Conservation (phyloP, 2,113 vertebrate genomes). For the Onychorhynchus coronatus region DNA sequence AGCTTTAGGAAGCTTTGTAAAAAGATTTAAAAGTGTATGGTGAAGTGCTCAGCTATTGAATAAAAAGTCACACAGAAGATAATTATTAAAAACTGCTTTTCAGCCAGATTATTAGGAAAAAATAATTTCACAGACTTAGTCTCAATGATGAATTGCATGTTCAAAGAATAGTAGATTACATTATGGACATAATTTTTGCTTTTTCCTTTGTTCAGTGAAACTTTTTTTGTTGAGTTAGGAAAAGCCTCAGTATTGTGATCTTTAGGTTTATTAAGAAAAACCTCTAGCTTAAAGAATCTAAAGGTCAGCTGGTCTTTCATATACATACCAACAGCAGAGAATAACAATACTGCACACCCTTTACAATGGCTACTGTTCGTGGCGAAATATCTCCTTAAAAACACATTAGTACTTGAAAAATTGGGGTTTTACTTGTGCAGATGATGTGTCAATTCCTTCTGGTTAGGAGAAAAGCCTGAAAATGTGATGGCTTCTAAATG, state of each 20-base stretch:
- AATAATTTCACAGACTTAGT: background rate
- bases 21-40: background rate
- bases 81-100: conserved; percentile 39
- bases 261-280: background rate
- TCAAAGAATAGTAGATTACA: background rate
- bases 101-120: conserved; percentile 27
- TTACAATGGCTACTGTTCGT: background rate
- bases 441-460: background rate
- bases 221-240: background rate
- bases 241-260: background rate
- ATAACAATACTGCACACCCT: background rate
- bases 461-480: background rate
- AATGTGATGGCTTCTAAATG: background rate
- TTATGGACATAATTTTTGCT: background rate
- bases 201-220: background rate
- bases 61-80: background rate
- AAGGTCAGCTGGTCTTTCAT: background rate
- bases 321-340: background rate
- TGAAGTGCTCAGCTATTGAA: background rate
- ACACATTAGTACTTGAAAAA: background rate
- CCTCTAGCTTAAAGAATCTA: background rate
- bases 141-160: background rate
- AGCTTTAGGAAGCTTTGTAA: background rate
- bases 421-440: background rate
- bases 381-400: background rate